A percentile compares a stretch with the other conserved stretches of the same genome.
Conservation (phyloP, 1,140 invertebrate species). For the Neelides sp. region DNA sequence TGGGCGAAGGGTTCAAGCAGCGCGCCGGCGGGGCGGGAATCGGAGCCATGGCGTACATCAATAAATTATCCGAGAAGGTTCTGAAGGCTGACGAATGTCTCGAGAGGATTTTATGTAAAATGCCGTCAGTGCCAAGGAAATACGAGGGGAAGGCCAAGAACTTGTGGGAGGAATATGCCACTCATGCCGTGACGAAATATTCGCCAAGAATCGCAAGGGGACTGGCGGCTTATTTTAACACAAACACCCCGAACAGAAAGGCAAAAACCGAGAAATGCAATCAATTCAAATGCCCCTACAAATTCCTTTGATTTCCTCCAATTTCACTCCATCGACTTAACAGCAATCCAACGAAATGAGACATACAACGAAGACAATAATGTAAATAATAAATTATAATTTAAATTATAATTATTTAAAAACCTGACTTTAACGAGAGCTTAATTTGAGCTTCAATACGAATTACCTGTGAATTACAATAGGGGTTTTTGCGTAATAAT, state of each 20-base stretch:
- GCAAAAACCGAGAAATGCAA: conserved; percentile 26
- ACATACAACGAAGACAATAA: too few relatives aligned
- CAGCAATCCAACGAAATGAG: too few relatives aligned
- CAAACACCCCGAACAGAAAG: background rate
- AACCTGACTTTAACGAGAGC: too few relatives aligned
- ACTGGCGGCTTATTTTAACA: conserved; percentile 25
- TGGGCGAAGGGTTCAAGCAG: background rate
- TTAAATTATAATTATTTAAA: too few relatives aligned
- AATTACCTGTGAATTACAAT: too few relatives aligned
- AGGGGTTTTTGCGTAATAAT: too few relatives aligned
- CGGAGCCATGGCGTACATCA: background rate
- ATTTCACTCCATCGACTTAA: too few relatives aligned
- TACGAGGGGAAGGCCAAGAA: conserved; percentile 23
- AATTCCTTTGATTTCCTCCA: conserved; percentile 22
- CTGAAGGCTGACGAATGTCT: conserved; percentile 28
- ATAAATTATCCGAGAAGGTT: conserved; percentile 17
- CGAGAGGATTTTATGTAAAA: conserved; percentile 27
- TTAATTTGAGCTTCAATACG: too few relatives aligned
- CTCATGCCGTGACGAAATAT: conserved; percentile 9
- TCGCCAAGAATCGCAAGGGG: conserved; percentile 16
- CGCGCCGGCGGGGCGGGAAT: background rate
- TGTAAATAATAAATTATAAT: too few relatives aligned
- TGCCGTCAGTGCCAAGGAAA: conserved; percentile 22
- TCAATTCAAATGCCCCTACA: conserved; percentile 29
- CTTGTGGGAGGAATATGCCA: conserved; percentile 26